Evolutionary conservation across 2,113 vertebrate species (phyloP), one percentile per base, ranked within the genome.

Genomic region (Microtus ochrogaster): DNA sequence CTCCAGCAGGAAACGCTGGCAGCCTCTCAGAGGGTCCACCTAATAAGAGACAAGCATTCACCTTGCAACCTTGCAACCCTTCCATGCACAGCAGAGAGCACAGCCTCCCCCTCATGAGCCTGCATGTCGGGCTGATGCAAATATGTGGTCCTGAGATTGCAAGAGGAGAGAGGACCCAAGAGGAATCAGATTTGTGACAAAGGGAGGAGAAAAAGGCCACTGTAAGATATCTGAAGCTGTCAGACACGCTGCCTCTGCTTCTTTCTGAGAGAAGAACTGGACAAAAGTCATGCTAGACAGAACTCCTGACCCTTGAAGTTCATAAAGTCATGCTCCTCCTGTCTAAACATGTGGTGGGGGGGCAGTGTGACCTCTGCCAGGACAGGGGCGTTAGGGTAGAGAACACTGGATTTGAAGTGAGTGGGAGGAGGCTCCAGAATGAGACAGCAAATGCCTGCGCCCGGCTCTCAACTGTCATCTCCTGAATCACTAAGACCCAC

Each of bases 401-500:
- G 52, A 41, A 26, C 39, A 39, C 36, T 5, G 14, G 10, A 10
- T 44, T 16, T 58, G 61, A 85, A 65, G 58, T 4, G 11, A 76
- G 52, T 36, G 30, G 26, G 76, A 33, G n/a, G n/a, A 30, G 13
- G 16, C 22, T 36, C 78, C 17, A 21, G 78, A 58, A n/a, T 30
- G 5, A 47, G 77, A 30, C 0, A 7, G 30, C 11, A 16, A 61
- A 30, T 0, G 41, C 63, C 49, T 44, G 4, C 5, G 3, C 41
- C 22, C 41, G 21, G 33, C 19, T 7, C 14, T 14, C 33, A 4
- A 1, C 5, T 41, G 4, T 0, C 16, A 7, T 14, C 22, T 44
- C 52, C 36, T 24, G 21, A n/a, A 58, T 33, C 77, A 17, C 76
- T 5, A 12, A 28, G n/a, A n/a, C 17, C n/a, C 17, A 36, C 36